Percentiles rank a stretch among this genome's conserved stretches.
Evolutionary conservation across 2,888 invertebrate genomes (phyloP).

Genomic region (Gibbula magus): DNA sequence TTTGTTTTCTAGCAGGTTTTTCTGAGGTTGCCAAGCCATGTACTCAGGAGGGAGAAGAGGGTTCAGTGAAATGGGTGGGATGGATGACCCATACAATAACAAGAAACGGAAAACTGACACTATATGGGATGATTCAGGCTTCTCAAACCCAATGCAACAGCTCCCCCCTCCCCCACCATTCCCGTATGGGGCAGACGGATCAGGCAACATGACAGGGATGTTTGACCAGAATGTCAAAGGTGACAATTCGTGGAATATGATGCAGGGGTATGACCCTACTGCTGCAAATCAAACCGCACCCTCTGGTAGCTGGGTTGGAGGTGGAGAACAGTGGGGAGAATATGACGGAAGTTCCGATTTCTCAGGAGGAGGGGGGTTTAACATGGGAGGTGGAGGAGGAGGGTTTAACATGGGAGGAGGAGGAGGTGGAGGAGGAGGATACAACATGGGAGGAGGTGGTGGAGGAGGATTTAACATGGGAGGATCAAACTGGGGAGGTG

Average conservation of each 20-base stretch:
- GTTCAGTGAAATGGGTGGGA: background rate
- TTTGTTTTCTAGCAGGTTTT: background rate
- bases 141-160: background rate
- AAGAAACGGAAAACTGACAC: background rate
- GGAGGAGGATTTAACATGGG: background rate
- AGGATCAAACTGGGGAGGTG: background rate
- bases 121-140: background rate
- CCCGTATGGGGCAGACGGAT: background rate
- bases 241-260: background rate
- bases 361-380: background rate
- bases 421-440: background rate
- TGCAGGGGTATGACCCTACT: background rate
- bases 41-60: background rate
- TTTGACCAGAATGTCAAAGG: background rate
- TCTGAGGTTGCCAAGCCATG: background rate
- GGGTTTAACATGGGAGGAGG: constrained; percentile 22
- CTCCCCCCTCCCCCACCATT: constrained; percentile 4
- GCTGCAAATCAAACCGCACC: background rate
- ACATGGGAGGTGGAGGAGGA: constrained; percentile 24
- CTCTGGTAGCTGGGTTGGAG: background rate
- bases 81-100: background rate
- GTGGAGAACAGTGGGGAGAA: background rate
- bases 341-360: background rate
- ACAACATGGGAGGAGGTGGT: background rate
- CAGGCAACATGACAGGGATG: background rate